These are phyloP conservation scores for Microtus ochrogaster DNA, from an alignment of 2,113 vertebrate genomes.

Conservation along the genomic window DNA sequence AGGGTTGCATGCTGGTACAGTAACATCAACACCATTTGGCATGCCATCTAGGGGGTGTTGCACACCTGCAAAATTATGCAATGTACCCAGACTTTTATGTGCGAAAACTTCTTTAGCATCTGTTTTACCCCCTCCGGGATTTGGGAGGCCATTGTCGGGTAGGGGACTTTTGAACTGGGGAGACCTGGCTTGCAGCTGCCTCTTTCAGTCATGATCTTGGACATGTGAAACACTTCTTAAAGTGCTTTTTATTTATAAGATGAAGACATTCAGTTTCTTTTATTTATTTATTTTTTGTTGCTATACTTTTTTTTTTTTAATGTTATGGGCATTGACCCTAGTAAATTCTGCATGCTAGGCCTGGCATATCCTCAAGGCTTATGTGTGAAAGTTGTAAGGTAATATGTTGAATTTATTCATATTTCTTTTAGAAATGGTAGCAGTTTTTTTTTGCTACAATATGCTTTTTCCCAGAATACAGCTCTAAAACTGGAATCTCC, in stretches of 20 bases:
- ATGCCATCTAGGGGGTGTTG: background rate
- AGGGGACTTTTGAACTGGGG: background rate
- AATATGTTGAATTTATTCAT: background rate
- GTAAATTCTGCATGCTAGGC: background rate
- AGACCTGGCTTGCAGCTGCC: background rate
- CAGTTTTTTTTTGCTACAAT: background rate
- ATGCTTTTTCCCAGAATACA: background rate
- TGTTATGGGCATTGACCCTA: background rate
- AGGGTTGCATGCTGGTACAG: background rate
- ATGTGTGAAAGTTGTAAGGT: background rate
- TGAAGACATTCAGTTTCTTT: background rate
- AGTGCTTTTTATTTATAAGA: background rate
- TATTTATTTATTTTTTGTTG: too few species aligned
- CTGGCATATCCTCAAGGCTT: background rate
- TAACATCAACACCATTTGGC: too few species aligned
- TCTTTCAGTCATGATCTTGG: background rate
- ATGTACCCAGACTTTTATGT: accelerated
- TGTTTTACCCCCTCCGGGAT: background rate
- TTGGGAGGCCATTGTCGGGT: background rate
- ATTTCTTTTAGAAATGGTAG: background rate
- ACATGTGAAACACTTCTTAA: background rate
- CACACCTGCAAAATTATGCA: background rate
- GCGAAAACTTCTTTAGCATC: background rate
- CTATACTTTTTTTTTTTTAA: background rate
- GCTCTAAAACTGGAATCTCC: background rate